Conservation (phyloP, 1,140 invertebrate genomes). For the Daktulosphaira vitifoliae region DNA sequence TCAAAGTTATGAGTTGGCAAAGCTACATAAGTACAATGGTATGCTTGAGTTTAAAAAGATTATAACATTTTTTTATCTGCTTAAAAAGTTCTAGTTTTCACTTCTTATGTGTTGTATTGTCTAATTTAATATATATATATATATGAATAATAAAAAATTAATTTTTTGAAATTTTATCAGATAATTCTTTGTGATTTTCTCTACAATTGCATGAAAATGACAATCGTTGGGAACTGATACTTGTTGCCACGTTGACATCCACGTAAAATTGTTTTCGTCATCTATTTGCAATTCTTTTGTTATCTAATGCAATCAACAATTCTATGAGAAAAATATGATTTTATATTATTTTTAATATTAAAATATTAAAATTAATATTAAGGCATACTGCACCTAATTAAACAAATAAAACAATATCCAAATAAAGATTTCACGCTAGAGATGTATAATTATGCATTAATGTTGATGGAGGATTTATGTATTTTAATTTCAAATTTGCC, state of each 20-base stretch:
- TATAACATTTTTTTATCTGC: too few species aligned
- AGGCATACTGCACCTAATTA: constrained; percentile 37
- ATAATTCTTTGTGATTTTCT: too few species aligned
- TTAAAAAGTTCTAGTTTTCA: too few species aligned
- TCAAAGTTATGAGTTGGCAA: too few species aligned
- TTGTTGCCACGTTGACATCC: constrained; percentile 39
- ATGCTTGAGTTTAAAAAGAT: too few species aligned
- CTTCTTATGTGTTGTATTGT: too few species aligned
- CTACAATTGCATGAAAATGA: constrained; percentile 39
- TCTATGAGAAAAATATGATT: constrained; percentile 43
- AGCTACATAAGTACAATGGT: too few species aligned
- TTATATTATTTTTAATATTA: constrained; percentile 37
- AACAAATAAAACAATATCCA: constrained; percentile 36
- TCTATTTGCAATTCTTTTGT: constrained; percentile 44
- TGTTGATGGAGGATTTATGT: constrained; percentile 43
- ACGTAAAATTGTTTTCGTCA: constrained; percentile 43
- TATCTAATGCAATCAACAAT: constrained; percentile 39
- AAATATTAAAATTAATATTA: too few species aligned
- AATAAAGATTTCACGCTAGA: constrained; percentile 38
- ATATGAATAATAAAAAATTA: too few species aligned
- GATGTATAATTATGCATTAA: constrained; percentile 41
- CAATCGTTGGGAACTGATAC: constrained; percentile 39
- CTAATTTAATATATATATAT: too few species aligned
- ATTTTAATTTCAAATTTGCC: constrained; percentile 37
- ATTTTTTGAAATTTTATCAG: too few species aligned